Conservation (phyloP, 2,888 invertebrate species). For the Apoderus coryli region DNA sequence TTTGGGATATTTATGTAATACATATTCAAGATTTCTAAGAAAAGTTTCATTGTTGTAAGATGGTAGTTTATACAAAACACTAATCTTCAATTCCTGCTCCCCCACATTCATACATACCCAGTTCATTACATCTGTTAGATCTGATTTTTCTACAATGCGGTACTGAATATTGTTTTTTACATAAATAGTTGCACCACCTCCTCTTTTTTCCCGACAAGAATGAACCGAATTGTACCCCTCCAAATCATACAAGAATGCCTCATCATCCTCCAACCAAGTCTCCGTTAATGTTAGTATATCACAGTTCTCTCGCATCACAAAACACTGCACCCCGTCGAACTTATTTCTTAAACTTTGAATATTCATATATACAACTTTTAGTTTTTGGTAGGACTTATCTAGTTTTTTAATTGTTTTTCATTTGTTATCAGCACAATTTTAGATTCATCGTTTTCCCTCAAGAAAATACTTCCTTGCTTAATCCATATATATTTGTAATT, state of each 20-base stretch:
- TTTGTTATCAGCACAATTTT: not conserved
- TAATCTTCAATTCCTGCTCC: slow-evolving; percentile 2
- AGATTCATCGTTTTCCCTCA: slow-evolving; percentile 1
- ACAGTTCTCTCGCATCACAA: not conserved
- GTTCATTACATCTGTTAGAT: no score
- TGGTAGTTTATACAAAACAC: slow-evolving; percentile 1
- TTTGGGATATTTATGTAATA: slow-evolving; percentile 1
- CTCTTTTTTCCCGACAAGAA: not conserved
- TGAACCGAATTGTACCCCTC: not conserved
- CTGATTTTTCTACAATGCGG: no score
- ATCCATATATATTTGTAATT: slow-evolving; percentile 1
- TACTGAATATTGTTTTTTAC: not conserved
- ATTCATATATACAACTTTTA: no score
- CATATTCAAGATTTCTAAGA: not conserved
- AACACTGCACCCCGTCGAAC: not conserved
- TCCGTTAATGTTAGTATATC: not conserved
- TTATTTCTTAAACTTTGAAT: no score
- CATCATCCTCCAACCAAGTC: not conserved
- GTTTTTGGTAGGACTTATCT: no score
- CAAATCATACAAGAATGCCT: slow-evolving; percentile 1
- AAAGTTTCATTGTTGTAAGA: not conserved
- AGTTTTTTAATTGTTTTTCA: slow-evolving; percentile 2
- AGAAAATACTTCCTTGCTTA: not conserved
- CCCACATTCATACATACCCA: no score
- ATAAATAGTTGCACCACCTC: not conserved